phyloP scores from a whole-genome alignment of 2,113 vertebrate genomes.

The Neopipo cinnamomea region DNA sequence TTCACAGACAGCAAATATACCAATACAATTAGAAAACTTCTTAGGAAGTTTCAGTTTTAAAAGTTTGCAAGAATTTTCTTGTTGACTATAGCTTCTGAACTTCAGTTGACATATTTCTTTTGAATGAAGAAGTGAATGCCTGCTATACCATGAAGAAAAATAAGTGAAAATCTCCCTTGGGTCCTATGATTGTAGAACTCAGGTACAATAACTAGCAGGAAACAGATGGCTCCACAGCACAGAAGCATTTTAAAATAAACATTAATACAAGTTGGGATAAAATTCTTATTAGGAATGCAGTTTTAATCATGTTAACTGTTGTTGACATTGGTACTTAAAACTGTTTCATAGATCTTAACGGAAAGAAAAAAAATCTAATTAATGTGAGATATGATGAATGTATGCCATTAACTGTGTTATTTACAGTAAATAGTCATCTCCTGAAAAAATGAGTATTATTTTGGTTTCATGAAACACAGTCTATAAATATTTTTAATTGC shows the following conservation, averaged over 20 bases:
- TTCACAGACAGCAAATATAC: background rate
- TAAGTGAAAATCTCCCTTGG: constrained; percentile 62
- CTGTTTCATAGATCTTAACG: constrained; percentile 49
- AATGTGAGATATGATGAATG: constrained; percentile 60
- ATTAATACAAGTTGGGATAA: constrained; percentile 71
- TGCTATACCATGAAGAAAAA: constrained; percentile 61
- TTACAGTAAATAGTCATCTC: constrained; percentile 67
- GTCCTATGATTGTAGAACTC: constrained; percentile 59
- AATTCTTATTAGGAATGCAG: constrained; percentile 70
- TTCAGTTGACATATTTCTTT: constrained; percentile 64
- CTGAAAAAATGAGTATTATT: constrained; percentile 44
- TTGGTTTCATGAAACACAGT: constrained; percentile 58
- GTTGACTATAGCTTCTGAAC: constrained; percentile 20
- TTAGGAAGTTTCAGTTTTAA: constrained; percentile 18
- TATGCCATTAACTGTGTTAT: constrained; percentile 59
- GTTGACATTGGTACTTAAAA: constrained; percentile 71
- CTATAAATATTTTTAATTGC: constrained; percentile 72
- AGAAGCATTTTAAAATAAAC: constrained; percentile 76
- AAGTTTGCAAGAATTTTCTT: constrained; percentile 37
- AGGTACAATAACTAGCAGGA: constrained; percentile 58
- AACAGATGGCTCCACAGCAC: constrained; percentile 72
- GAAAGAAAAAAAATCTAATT: constrained; percentile 61
- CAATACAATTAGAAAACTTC: background rate
- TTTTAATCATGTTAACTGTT: constrained; percentile 77
- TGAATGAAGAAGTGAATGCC: constrained; percentile 45